Evolutionary conservation across 2,797 vertebrate genomes (phyloP), one percentile per base, ranked within the genome.

Genomic region (Gambelia wislizenii): DNA sequence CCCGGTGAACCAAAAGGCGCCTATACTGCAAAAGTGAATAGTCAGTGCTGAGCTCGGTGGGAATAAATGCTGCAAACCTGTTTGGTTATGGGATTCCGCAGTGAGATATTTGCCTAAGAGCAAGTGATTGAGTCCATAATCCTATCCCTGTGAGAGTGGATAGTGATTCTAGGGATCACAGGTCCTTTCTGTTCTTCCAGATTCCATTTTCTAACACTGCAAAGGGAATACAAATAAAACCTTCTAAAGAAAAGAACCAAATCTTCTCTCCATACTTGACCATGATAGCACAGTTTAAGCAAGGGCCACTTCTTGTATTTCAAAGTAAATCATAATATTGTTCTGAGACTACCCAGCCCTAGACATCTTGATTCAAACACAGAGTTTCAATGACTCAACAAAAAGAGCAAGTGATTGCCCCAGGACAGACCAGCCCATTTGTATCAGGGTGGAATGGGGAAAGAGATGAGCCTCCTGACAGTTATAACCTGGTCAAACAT

Each of bases 401-500:
- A 79, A 81, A 81, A 70, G 10, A 22, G 56, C 22, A 13, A 74
- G 54, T 4, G 20, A 80, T 75, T 89, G 84, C 56, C 84, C 44
- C 10, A 22, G 56, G 82, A 44, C 47, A 6, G 69, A 74, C n/a
- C 12, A 4, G 83, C 36, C 83, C 77, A 56, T 36, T 64, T 83
- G 47, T 61, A 39, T 72, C 42, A 1, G 27, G 64, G 44, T 47
- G 72, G 30, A n/a, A 18, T 6, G 36, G 3, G 25, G 47, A 64
- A 22, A 36, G 67, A 88, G 79, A 83, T 33, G 47, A 67, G 49
- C 78, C 78, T 89, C 84, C 59, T 86, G 80, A 44, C 20, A 52
- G 70, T 83, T 89, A 83, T 83, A 89, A 83, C 84, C 49, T 52
- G 42, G 78, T 72, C 80, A 84, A 84, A 67, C 83, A 87, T 69